Evolutionary conservation across 2,797 vertebrate genomes (phyloP).

Genomic region (Thaleichthys pacificus): DNA sequence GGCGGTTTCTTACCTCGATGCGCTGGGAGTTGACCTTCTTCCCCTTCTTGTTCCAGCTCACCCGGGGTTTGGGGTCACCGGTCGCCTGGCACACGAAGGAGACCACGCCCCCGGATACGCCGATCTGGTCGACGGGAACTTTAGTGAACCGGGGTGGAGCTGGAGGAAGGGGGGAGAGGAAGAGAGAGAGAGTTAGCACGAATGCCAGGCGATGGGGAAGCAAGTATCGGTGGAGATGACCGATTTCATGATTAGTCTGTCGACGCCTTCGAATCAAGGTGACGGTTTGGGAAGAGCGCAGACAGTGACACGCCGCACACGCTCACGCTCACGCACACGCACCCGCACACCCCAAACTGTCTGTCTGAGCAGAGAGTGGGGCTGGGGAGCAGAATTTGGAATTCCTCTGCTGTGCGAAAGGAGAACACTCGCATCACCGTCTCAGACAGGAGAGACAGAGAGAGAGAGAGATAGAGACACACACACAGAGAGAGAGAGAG

Average conservation of each 20-base stretch:
- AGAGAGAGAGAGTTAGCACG: slow-evolving; percentile 24
- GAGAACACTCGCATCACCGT: neutral
- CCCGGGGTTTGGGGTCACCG: slow-evolving; percentile 90
- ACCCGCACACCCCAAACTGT: slow-evolving; percentile 7
- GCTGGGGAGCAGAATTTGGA: too few relatives aligned
- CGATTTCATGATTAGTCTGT: slow-evolving; percentile 29
- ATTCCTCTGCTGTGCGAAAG: neutral
- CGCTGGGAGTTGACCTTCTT: slow-evolving; percentile 97
- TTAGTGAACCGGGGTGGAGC: slow-evolving; percentile 83
- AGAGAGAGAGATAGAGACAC: too few relatives aligned
- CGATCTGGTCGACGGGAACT: slow-evolving; percentile 91
- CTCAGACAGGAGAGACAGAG: too few relatives aligned
- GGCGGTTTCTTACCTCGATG: slow-evolving; percentile 83
- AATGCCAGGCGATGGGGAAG: slow-evolving; percentile 16
- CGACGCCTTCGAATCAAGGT: slow-evolving; percentile 39
- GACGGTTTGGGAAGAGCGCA: slow-evolving; percentile 43
- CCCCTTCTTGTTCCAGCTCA: slow-evolving; percentile 98
- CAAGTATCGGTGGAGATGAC: slow-evolving; percentile 25
- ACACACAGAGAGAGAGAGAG: too few relatives aligned
- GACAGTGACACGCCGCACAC: neutral
- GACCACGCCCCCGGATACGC: slow-evolving; percentile 93
- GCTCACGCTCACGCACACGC: neutral
- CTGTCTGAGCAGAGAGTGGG: neutral
- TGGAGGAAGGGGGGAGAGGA: slow-evolving; percentile 18
- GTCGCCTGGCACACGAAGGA: slow-evolving; percentile 96